These are phyloP conservation scores for Dromius quadrimaculatus DNA, from an alignment of 2,888 invertebrate species.

Conservation along the genomic window DNA sequence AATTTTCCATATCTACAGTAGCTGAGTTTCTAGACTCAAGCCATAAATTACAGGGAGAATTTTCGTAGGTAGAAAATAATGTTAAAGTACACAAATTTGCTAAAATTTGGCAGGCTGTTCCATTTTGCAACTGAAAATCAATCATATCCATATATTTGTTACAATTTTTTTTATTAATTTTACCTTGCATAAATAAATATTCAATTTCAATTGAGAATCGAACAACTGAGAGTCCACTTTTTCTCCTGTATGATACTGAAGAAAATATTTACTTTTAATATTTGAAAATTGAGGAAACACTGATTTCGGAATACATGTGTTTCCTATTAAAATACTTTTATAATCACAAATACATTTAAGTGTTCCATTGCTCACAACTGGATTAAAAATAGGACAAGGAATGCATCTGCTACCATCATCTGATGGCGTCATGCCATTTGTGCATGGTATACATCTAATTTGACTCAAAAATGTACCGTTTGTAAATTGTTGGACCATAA, in stretches of 20 bases:
- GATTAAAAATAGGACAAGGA: constrained; percentile 60
- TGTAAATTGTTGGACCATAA: constrained; percentile 63
- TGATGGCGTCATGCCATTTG: constrained; percentile 64
- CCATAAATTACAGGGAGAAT: constrained; percentile 66
- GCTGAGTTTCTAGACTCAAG: constrained; percentile 58
- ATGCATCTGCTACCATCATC: constrained; percentile 63
- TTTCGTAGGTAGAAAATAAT: constrained; percentile 68
- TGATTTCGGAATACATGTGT: constrained; percentile 62
- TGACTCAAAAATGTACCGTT: constrained; percentile 62
- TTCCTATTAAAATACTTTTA: constrained; percentile 47
- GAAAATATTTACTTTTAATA: constrained; percentile 61
- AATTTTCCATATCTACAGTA: constrained; percentile 50
- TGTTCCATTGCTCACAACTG: constrained; percentile 53
- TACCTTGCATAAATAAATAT: constrained; percentile 67
- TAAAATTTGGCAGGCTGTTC: constrained; percentile 74
- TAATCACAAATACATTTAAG: constrained; percentile 64
- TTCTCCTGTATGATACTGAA: constrained; percentile 61
- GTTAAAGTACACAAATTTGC: constrained; percentile 77
- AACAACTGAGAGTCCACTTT: constrained; percentile 53
- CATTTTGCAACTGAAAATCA: constrained; percentile 62
- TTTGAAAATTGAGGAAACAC: constrained; percentile 62
- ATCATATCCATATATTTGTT: background rate
- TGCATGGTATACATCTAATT: constrained; percentile 65
- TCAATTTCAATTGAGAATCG: constrained; percentile 62
- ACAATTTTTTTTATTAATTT: constrained; percentile 50